phyloP scores from a whole-genome alignment of 1,140 invertebrate species.

The Drosophila ananassae region DNA sequence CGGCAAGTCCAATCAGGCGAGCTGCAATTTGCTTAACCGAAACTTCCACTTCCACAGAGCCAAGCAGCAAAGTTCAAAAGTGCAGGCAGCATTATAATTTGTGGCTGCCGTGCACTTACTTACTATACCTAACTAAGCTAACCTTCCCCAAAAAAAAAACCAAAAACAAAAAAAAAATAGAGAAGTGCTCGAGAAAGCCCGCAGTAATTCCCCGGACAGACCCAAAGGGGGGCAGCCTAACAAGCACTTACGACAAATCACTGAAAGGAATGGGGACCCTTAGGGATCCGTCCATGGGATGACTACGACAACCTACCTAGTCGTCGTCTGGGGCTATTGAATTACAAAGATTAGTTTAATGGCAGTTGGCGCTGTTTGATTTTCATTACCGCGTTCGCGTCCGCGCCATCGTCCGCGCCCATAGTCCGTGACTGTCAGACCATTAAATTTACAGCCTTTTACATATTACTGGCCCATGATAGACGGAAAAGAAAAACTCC shows the following conservation, averaged over 20 bases:
- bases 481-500: slow-evolving; percentile 17
- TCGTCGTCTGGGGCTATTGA: slow-evolving; percentile 66
- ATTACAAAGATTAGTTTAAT: slow-evolving; percentile 81
- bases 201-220: slow-evolving; percentile 58
- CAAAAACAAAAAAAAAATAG: neutral
- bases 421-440: slow-evolving; percentile 45
- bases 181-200: slow-evolving; percentile 29
- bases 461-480: slow-evolving; percentile 64
- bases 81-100: slow-evolving; percentile 80
- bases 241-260: slow-evolving; percentile 59
- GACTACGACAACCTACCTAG: slow-evolving; percentile 8
- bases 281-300: slow-evolving; percentile 12
- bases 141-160: slow-evolving; percentile 29
- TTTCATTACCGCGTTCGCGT: slow-evolving; percentile 64
- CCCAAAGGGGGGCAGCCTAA: slow-evolving; percentile 8
- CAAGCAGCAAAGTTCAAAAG: slow-evolving; percentile 69
- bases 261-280: slow-evolving; percentile 28
- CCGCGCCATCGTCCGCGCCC: slow-evolving; percentile 19
- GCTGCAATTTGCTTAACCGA: slow-evolving; percentile 63
- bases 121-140: slow-evolving; percentile 41
- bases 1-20: slow-evolving; percentile 61
- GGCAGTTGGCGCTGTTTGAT: slow-evolving; percentile 81
- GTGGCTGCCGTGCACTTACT: slow-evolving; percentile 76
- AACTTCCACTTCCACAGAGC: slow-evolving; percentile 5
- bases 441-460: slow-evolving; percentile 81